Conservation (phyloP, 2,797 vertebrate species). For the Pangasius macronema region DNA sequence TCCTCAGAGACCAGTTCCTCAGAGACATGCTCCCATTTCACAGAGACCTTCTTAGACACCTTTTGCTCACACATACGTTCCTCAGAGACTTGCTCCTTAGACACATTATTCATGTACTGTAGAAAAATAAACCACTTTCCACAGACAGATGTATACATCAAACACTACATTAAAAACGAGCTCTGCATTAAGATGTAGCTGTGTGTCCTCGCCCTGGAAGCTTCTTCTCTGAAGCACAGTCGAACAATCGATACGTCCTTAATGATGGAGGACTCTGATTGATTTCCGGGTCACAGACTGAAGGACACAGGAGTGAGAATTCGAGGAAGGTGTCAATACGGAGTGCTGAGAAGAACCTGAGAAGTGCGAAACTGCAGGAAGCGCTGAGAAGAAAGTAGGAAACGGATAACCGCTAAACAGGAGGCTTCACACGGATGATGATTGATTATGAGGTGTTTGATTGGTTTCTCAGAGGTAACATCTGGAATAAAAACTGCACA, state of each 20-base stretch:
- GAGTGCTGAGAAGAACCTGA: neutral
- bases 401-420: neutral
- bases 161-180: neutral
- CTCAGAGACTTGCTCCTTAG: neutral
- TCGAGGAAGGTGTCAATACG: neutral
- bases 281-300: neutral
- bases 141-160: neutral
- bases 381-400: neutral
- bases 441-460: neutral
- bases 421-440: too few relatives aligned
- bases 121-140: neutral
- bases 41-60: neutral
- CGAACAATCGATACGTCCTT: neutral
- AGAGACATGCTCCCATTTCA: neutral
- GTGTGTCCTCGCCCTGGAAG: neutral
- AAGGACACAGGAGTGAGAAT: neutral
- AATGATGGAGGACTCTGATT: neutral
- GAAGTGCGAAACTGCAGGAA: constrained; percentile 1
- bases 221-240: neutral
- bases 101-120: neutral
- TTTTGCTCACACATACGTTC: neutral
- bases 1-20: neutral
- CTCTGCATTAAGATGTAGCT: neutral
- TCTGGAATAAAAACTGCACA: neutral
- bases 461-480: neutral